A percentile compares a stretch with the other conserved stretches of the same genome.
These are phyloP conservation scores for Acromyrmex echinatior DNA, from an alignment of 1,140 invertebrate genomes.

Conservation along the genomic window DNA sequence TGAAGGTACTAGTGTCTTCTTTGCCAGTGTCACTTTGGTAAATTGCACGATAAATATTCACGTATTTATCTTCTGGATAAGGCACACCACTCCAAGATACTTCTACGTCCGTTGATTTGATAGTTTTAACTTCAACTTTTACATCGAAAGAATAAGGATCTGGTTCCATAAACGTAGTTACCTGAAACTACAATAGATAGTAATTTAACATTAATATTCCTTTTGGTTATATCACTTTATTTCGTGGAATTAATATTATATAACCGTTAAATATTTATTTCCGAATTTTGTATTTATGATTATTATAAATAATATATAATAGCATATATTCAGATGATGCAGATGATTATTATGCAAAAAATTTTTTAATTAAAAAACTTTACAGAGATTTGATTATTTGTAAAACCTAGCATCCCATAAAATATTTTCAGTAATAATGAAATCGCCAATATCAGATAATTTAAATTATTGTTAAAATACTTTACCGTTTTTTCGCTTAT, in stretches of 20 bases:
- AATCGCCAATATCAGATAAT: background rate
- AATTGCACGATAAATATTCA: slow-evolving; percentile 95
- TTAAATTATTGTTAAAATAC: background rate
- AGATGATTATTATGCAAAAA: no score
- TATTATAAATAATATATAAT: background rate
- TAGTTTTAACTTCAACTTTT: slow-evolving; percentile 90
- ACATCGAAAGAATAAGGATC: slow-evolving; percentile 95
- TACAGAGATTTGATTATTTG: no score
- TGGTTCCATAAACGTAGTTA: slow-evolving; percentile 82
- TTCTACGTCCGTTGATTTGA: slow-evolving; percentile 92
- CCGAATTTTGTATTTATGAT: background rate
- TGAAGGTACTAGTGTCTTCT: slow-evolving; percentile 93
- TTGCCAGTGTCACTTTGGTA: slow-evolving; percentile 92
- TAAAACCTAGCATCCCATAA: no score
- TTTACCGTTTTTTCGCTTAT: slow-evolving; percentile 90
- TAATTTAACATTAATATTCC: slow-evolving; percentile 24
- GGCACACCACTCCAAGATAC: slow-evolving; percentile 94
- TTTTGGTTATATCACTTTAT: background rate
- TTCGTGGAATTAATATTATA: background rate
- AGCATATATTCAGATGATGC: no score
- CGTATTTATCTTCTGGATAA: slow-evolving; percentile 95
- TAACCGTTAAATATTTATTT: background rate
- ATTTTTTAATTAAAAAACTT: no score
- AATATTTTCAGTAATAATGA: no score
- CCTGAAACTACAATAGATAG: slow-evolving; percentile 77